phyloP scores from a whole-genome alignment of 2,113 vertebrate species.

The Oxyruncus cristatus region DNA sequence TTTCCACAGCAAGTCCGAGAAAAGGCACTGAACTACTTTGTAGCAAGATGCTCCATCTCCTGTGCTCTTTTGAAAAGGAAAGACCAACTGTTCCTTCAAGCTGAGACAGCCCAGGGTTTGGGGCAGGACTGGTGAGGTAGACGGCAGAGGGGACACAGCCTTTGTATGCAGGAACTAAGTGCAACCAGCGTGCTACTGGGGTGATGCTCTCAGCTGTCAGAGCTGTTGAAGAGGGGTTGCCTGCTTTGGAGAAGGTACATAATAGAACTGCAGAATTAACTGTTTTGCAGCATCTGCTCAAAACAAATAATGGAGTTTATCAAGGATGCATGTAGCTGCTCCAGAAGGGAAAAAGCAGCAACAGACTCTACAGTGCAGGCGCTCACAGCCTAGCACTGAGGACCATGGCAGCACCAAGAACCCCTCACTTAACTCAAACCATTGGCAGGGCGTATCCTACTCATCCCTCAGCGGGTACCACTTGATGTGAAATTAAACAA shows the following conservation, averaged over 20 bases:
- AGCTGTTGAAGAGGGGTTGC: not conserved
- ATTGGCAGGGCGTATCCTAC: not conserved
- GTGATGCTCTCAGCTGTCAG: not conserved
- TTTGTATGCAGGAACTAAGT: rapidly evolving
- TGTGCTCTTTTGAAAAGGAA: not conserved
- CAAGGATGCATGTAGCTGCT: not conserved
- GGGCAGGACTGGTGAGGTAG: not conserved
- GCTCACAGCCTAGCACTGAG: not conserved
- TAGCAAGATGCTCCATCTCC: not conserved
- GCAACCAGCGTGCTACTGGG: not conserved
- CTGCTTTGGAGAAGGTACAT: not conserved
- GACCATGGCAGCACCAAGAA: not conserved
- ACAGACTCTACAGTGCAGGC: not conserved
- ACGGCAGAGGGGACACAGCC: not conserved
- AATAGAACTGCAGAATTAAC: not conserved
- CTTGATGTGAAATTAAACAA: constrained; percentile 12
- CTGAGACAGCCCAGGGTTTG: not conserved
- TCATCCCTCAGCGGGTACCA: not conserved
- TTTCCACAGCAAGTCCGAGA: not conserved
- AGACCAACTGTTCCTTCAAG: not conserved
- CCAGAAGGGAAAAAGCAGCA: not conserved
- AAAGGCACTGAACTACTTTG: not conserved
- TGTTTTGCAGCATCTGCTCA: not conserved
- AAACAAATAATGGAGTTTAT: not conserved
- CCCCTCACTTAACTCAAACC: not conserved